Evolutionary conservation across 2,113 vertebrate genomes (phyloP).

Genomic region (Hemibagrus wyckioides): DNA sequence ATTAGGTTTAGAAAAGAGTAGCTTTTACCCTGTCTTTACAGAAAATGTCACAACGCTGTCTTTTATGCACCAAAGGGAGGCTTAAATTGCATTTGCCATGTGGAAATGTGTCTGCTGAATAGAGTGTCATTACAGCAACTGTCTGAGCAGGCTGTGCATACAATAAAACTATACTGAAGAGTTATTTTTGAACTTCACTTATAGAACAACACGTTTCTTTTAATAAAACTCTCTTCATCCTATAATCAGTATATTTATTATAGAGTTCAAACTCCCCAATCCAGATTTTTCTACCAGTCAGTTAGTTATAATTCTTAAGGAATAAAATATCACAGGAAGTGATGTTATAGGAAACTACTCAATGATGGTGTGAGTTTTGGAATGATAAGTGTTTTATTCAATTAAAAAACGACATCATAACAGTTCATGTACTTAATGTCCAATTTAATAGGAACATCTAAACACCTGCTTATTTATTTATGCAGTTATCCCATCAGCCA

Average conservation of each 20-base stretch:
- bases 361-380: background rate
- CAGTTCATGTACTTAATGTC: background rate
- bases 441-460: background rate
- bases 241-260: background rate
- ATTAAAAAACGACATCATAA: background rate
- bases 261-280: background rate
- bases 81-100: slow-evolving; percentile 30
- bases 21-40: background rate
- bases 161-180: background rate
- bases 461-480: background rate
- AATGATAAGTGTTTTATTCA: background rate
- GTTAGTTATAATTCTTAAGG: background rate
- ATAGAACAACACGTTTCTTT: background rate
- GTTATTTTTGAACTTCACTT: background rate
- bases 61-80: background rate
- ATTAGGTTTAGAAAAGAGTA: slow-evolving; percentile 1
- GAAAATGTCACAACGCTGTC: background rate
- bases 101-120: slow-evolving; percentile 21
- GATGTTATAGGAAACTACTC: background rate
- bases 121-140: slow-evolving; percentile 6
- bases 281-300: background rate
- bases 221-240: background rate
- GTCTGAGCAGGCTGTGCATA: background rate
- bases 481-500: background rate
- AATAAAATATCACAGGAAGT: background rate